Evolutionary conservation across 2,113 vertebrate species (phyloP).

Genomic region (Anguilla rostrata): DNA sequence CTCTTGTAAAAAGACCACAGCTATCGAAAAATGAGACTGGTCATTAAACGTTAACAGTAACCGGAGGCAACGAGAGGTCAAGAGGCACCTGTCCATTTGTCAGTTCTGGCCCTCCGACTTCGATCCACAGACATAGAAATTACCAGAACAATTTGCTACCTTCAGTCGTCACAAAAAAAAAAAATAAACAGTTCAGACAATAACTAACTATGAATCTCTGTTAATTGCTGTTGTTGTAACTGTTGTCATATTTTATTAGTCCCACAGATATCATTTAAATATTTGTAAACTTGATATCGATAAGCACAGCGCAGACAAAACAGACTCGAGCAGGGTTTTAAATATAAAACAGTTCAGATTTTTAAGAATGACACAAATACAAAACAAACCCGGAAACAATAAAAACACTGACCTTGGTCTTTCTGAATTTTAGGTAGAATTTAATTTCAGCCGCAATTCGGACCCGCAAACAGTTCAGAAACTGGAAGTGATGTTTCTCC

Average conservation of each 20-base stretch:
- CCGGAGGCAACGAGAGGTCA: not conserved
- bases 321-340: too few relatives aligned
- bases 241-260: not conserved
- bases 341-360: too few relatives aligned
- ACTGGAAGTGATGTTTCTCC: not conserved
- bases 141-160: not conserved
- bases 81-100: not conserved
- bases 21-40: not conserved
- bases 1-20: not conserved
- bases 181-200: not conserved
- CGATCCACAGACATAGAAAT: not conserved
- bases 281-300: not conserved
- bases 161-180: not conserved
- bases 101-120: too few relatives aligned
- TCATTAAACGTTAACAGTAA: not conserved
- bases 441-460: not conserved
- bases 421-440: not conserved
- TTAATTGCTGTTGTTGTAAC: not conserved
- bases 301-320: not conserved
- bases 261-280: not conserved
- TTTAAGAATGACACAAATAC: not conserved
- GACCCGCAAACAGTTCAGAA: not conserved
- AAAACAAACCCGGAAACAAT: not conserved
- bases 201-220: not conserved
- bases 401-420: conserved; percentile 15